Evolutionary conservation across 2,888 invertebrate species (phyloP), one percentile per base, ranked within the genome.

Genomic region (Lamproptera curius): DNA sequence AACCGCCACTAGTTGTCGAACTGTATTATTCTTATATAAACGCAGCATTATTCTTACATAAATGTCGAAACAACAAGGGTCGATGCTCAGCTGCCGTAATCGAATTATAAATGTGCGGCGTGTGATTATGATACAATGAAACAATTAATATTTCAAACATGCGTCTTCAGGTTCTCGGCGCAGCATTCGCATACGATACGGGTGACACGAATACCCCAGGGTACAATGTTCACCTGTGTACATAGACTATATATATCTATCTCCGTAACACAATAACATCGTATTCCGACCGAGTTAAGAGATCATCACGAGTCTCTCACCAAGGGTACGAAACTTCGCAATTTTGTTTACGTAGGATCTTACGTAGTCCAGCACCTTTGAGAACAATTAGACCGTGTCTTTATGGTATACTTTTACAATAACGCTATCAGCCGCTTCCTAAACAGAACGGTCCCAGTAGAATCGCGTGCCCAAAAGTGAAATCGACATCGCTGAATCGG

Each of bases 391-490:
- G 31, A 31, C 31, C 31, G 31, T 31, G 31, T 6, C 3, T n/a
- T 11, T 31, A 31, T 6, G 4, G 14, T 16, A 23, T 36, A 13
- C 17, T 40, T 36, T 44, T 28, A 39, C 36, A 43, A 35, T n/a
- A 39, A 42, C 2, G 9, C 11, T 10, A 10, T n/a, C 3, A 3
- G 11, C 10, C 9, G n/a, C n/a, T 31, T n/a, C 13, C 31, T 11
- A 10, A 2, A 5, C 28, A 28, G 31, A n/a, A 11, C 31, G n/a
- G 31, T 2, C 56, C 57, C 56, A 56, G 56, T 51, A 42, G 55
- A 54, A 57, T 61, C 58, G 58, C 72, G 63, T 66, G 65, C 61
- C 68, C 65, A 75, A 79, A 81, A 81, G 80, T 76, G 82, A 81
- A 82, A 81, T 80, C 73, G 67, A 66, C 63, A 55, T 50, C 40